Percentiles rank a stretch among this genome's conserved stretches.
phyloP scores from a whole-genome alignment of 2,888 invertebrate genomes.

The Callosobruchus maculatus region DNA sequence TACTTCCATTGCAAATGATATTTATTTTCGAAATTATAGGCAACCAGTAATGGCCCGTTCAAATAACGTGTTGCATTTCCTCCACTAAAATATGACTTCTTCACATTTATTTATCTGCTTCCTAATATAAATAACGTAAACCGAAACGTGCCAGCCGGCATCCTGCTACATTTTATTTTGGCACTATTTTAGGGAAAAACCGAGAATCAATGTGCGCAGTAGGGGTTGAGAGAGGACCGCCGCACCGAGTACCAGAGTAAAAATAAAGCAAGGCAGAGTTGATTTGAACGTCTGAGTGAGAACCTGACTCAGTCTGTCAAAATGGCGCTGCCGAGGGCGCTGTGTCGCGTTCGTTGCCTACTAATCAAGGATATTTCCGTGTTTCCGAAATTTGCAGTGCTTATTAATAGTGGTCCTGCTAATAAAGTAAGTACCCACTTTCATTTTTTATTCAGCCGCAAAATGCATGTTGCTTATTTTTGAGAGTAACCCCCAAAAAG shows the following conservation, averaged over 20 bases:
- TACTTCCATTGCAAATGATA: background rate
- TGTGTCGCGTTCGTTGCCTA: constrained; percentile 45
- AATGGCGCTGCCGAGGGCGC: constrained; percentile 47
- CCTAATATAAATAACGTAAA: background rate
- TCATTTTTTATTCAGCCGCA: constrained; percentile 2
- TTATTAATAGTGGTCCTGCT: constrained; percentile 39
- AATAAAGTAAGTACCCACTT: constrained; percentile 43
- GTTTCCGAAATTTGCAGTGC: constrained; percentile 40
- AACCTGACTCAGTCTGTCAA: constrained; percentile 27
- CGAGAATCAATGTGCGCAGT: constrained; percentile 24
- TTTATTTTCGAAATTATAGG: too few species aligned
- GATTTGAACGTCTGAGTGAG: background rate
- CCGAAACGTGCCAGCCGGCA: background rate
- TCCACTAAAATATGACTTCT: background rate
- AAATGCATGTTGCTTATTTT: background rate
- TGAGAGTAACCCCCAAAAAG: background rate
- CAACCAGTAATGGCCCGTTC: background rate
- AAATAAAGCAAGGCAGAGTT: constrained; percentile 16
- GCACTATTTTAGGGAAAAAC: background rate
- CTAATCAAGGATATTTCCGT: constrained; percentile 44
- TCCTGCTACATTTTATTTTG: background rate
- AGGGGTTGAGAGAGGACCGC: constrained; percentile 10
- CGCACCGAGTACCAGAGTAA: constrained; percentile 5
- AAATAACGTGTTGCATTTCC: background rate
- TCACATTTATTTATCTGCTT: background rate